Base-by-base conservation (phyloP, 1,140 invertebrate species). In the Leptopilina boulardi region DNA sequence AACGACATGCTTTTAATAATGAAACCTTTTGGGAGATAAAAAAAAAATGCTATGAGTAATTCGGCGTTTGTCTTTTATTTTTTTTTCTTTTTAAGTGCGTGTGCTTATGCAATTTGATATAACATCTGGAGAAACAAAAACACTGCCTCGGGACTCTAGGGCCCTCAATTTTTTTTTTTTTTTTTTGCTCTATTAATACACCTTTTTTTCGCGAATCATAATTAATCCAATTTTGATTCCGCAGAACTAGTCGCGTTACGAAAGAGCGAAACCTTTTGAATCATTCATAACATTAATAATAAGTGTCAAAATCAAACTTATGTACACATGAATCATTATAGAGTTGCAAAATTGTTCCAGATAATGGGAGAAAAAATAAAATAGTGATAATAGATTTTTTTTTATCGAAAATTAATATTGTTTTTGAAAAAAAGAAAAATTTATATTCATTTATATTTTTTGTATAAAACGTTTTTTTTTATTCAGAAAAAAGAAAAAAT, bases 31-130 rank as follows among this genome's bases (percentile, higher is more conserved):
- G 9, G 56, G 23, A 66, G 23, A 66, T 26, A 30, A 15, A 47
- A 66, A 66, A 15, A 66, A n/a, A n/a, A n/a, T n/a, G n/a, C 56
- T 66, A 66, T 66, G 56, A 66, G 56, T 66, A 66, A 66, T 66
- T 66, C 56, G 56, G 56, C 56, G 56, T 66, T 18, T 66, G 56
- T 66, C 56, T 66, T 66, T 21, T 21, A 66, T n/a, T n/a, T n/a
- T n/a, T n/a, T n/a, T n/a, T n/a, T n/a, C n/a, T n/a, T n/a, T n/a
- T n/a, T 26, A 34, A 34, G 30, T 34, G 30, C n/a, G 30, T 34
- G 56, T 23, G 21, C 56, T 66, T 66, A 66, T 3, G 56, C 23
- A 66, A 66, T 21, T n/a, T 66, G 23, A 66, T 66, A 9, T 66
- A 66, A 66, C 56, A 66, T 66, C 56, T 15, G 23, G 56, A 23